Conservation (phyloP, 2,113 vertebrate genomes). For the Pomatorhinus ruficollis region DNA sequence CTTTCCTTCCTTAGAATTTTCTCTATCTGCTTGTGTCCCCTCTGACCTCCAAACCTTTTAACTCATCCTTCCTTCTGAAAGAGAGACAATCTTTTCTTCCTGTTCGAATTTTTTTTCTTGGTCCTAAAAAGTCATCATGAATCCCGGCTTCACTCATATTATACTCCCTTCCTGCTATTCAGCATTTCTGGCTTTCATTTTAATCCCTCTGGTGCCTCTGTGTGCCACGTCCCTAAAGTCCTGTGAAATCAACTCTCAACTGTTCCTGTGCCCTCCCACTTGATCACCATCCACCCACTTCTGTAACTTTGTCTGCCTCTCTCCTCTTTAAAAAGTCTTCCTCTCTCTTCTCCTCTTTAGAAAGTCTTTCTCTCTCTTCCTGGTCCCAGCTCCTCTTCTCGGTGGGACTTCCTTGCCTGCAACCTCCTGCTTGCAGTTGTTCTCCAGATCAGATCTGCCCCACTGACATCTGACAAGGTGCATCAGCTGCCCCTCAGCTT, state of each 20-base stretch:
- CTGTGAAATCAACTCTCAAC: rapidly evolving
- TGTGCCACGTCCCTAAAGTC: neutral
- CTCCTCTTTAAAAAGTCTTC: neutral
- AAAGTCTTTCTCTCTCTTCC: neutral
- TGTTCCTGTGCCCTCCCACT: neutral
- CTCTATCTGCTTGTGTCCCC: neutral
- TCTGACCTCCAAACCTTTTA: neutral
- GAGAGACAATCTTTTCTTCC: neutral
- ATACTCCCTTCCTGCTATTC: neutral
- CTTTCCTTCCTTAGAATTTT: neutral
- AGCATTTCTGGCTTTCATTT: neutral
- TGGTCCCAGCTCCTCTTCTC: neutral
- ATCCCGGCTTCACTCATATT: neutral
- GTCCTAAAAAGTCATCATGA: neutral
- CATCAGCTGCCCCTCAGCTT: neutral
- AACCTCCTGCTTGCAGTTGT: neutral
- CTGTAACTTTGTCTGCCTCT: neutral
- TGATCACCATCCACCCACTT: too few relatives aligned
- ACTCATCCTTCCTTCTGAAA: neutral
- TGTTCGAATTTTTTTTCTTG: neutral
- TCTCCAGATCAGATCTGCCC: neutral
- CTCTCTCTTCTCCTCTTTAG: neutral
- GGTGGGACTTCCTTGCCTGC: neutral
- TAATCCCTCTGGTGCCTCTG: neutral
- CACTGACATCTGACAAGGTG: rapidly evolving